phyloP scores from a whole-genome alignment of 2,888 invertebrate species.

The Bursaphelenchus okinawaensis region DNA sequence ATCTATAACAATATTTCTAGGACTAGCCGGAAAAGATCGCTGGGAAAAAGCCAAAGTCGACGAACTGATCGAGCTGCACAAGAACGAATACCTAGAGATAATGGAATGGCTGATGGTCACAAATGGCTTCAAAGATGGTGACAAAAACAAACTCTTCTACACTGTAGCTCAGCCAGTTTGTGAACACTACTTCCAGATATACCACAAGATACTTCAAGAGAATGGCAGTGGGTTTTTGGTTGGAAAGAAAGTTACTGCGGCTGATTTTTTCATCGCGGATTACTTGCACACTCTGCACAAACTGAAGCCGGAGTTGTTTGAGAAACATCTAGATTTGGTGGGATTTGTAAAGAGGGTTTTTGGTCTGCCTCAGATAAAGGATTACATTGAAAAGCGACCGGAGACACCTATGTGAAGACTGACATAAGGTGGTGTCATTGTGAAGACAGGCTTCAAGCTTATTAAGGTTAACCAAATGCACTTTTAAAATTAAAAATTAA shows the following conservation, averaged over 20 bases:
- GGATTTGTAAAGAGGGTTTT: conserved; percentile 11
- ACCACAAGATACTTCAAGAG: conserved; percentile 1
- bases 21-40: conserved; percentile 8
- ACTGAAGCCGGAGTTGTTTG: conserved; percentile 4
- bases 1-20: background rate
- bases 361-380: background rate
- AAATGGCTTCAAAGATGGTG: conserved; percentile 5
- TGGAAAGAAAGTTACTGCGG: conserved; percentile 2
- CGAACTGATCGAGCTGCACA: conserved; percentile 4
- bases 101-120: conserved; percentile 7
- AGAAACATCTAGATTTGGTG: conserved; percentile 6
- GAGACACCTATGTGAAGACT: background rate
- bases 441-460: no score
- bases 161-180: conserved; percentile 3
- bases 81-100: conserved; percentile 5
- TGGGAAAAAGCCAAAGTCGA: conserved; percentile 16
- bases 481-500: no score
- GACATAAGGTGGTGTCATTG: no score
- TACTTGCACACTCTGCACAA: conserved; percentile 10
- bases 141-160: conserved; percentile 8
- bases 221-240: conserved; percentile 9
- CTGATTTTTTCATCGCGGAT: conserved; percentile 8
- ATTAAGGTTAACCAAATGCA: no score
- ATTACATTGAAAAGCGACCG: conserved; percentile 9
- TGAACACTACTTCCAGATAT: conserved; percentile 12